A percentile compares a stretch with the other conserved stretches of the same genome.
These are phyloP conservation scores for Heliornis fulica DNA, from an alignment of 2,113 vertebrate genomes.

Conservation along the genomic window DNA sequence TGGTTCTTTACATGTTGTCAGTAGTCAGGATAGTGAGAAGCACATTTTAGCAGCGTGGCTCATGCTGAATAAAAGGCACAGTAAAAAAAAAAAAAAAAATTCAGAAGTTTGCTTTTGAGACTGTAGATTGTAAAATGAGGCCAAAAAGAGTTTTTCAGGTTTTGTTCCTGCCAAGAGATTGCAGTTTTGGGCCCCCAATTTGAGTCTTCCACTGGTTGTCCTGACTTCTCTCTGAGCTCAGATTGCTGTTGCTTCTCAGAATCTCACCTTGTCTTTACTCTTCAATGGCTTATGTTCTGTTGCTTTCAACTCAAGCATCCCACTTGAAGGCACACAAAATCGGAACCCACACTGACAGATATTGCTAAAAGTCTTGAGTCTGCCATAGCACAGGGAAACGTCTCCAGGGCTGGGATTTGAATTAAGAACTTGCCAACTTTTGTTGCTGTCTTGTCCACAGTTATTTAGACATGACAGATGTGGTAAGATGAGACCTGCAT, in stretches of 20 bases:
- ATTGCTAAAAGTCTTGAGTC: neutral
- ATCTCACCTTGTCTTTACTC: neutral
- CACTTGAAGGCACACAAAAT: neutral
- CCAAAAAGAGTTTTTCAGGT: neutral
- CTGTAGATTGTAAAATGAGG: neutral
- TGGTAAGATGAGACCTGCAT: neutral
- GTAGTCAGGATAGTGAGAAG: neutral
- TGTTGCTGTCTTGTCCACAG: neutral
- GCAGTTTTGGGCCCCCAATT: neutral
- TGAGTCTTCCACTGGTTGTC: neutral
- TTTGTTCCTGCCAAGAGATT: neutral
- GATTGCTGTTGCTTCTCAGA: neutral
- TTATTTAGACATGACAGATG: neutral
- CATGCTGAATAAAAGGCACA: neutral
- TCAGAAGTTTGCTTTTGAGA: neutral
- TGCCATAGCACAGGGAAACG: neutral
- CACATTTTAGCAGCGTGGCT: neutral
- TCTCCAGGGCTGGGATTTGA: neutral
- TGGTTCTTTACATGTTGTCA: neutral
- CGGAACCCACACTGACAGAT: neutral
- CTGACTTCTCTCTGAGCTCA: neutral
- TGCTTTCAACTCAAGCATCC: neutral
- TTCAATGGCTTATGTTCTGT: neutral
- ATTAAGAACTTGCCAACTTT: neutral
- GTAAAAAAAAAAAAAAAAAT: neutral